A percentile compares a stretch with the other conserved stretches of the same genome.
phyloP scores from a whole-genome alignment of 2,797 vertebrate genomes.

The Pogoniulus pusillus region DNA sequence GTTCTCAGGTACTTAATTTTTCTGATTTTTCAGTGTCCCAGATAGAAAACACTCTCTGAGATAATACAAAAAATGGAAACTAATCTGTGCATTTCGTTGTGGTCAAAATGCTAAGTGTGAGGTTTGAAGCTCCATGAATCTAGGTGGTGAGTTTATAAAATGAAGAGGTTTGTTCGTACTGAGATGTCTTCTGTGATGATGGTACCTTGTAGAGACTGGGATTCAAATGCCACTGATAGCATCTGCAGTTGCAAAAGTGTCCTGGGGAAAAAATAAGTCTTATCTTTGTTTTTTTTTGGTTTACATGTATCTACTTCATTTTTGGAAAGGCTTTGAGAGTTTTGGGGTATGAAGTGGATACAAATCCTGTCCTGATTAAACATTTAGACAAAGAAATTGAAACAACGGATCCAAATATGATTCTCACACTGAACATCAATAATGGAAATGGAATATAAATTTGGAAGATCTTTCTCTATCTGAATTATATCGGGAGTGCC shows the following conservation, averaged over 20 bases:
- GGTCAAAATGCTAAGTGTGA: background rate
- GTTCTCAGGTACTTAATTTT: background rate
- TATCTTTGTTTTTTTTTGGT: background rate
- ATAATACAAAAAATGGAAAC: background rate
- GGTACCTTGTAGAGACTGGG: background rate
- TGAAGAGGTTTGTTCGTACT: background rate
- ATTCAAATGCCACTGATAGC: background rate
- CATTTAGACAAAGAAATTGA: slow-evolving; percentile 29
- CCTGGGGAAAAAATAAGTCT: background rate
- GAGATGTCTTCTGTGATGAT: background rate
- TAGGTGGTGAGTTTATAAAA: background rate
- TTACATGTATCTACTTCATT: background rate
- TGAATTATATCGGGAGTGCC: slow-evolving; percentile 42
- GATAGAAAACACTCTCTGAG: background rate
- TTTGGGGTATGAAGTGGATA: background rate
- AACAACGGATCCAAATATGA: slow-evolving; percentile 59
- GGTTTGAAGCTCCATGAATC: background rate
- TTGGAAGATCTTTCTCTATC: slow-evolving; percentile 36
- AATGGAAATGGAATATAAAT: slow-evolving; percentile 53
- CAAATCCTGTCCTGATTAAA: slow-evolving; percentile 1
- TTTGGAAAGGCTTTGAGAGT: background rate
- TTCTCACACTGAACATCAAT: slow-evolving; percentile 22
- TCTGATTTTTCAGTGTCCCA: background rate
- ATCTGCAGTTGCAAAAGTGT: background rate
- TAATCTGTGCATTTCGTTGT: background rate